Percentiles rank a stretch among this genome's conserved stretches.
Evolutionary conservation across 2,888 invertebrate genomes (phyloP).

Genomic region (Acanthacorydalis orientalis): DNA sequence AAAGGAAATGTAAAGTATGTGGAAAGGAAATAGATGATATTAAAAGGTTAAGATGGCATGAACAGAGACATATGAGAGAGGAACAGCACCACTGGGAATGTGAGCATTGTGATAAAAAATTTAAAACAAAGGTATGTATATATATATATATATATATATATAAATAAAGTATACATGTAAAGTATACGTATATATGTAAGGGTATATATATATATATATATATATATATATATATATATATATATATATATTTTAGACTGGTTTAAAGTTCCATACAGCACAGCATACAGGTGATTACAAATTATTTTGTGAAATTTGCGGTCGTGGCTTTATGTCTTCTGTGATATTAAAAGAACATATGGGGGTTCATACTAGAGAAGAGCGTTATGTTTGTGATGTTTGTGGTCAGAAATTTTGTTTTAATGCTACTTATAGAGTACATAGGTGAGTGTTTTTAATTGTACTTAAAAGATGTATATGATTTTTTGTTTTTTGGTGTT

Average conservation of each 20-base stretch:
- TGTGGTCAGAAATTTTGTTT: constrained; percentile 13
- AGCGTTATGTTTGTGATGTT: constrained; percentile 12
- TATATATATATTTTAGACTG: constrained; percentile 10
- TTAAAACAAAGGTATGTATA: constrained; percentile 6
- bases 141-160: background rate
- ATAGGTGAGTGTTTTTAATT: constrained; percentile 6
- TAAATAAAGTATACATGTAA: background rate
- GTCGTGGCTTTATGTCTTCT: constrained; percentile 11
- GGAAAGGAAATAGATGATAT: constrained; percentile 1
- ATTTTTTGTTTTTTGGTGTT: too few relatives aligned
- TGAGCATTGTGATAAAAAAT: constrained; percentile 9
- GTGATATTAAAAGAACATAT: constrained; percentile 11
- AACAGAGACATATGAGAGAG: constrained; percentile 2
- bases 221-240: constrained; percentile 5
- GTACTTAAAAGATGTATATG: background rate
- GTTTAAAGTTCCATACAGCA: constrained; percentile 11
- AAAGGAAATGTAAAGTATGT: constrained; percentile 7
- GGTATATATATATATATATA: constrained; percentile 3
- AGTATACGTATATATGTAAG: background rate
- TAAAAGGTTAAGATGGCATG: background rate
- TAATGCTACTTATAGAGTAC: constrained; percentile 12
- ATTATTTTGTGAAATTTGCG: constrained; percentile 11
- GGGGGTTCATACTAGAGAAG: constrained; percentile 12
- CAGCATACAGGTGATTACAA: constrained; percentile 13
- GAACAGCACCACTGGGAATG: constrained; percentile 7